These are phyloP conservation scores for Echinarachnius parma DNA, from an alignment of 53 echinoderm and acorn worm species.

Conservation along the genomic window DNA sequence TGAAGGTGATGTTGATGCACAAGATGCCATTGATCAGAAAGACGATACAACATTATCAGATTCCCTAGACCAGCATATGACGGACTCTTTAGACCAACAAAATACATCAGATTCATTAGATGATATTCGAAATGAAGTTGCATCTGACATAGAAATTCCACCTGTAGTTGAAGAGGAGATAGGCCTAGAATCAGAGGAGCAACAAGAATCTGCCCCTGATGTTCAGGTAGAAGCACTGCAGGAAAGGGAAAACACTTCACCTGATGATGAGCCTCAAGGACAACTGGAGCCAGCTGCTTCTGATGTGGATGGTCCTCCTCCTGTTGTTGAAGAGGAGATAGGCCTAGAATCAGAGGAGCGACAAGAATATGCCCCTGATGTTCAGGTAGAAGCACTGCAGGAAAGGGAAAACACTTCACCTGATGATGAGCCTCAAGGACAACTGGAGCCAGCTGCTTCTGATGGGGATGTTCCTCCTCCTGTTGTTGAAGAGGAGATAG, in stretches of 20 bases:
- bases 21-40: neutral
- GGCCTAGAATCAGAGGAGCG: conserved; percentile 23
- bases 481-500: conserved; percentile 35
- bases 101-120: conserved; percentile 39
- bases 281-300: no score
- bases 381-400: no score
- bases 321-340: conserved; percentile 36
- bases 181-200: conserved; percentile 20
- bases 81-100: no score
- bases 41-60: conserved; percentile 47
- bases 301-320: conserved; percentile 40
- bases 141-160: conserved; percentile 38
- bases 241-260: no score
- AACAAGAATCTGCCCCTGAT: conserved; percentile 35
- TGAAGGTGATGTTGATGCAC: neutral
- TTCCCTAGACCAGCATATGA: conserved; percentile 34
- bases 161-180: conserved; percentile 41
- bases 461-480: conserved; percentile 41
- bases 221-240: no score
- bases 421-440: no score
- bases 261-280: no score
- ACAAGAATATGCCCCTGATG: conserved; percentile 33
- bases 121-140: conserved; percentile 23
- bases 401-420: no score
- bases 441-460: conserved; percentile 4